Conservation (phyloP, 2,797 vertebrate species). For the Sternarchorhynchus goeldii region DNA sequence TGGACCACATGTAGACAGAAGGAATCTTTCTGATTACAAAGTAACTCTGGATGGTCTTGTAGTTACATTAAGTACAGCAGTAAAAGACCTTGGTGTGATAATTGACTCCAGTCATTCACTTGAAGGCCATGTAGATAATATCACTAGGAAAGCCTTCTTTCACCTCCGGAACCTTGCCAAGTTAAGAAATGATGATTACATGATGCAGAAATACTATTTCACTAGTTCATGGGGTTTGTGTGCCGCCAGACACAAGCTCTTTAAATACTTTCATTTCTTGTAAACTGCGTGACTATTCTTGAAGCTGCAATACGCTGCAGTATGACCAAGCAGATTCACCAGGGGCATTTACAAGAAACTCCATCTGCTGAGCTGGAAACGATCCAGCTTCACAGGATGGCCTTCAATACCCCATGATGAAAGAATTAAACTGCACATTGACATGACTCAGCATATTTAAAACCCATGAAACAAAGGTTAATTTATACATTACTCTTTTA, state of each 20-base stretch:
- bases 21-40: no score
- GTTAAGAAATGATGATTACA: no score
- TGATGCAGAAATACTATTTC: no score
- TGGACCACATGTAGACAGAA: no score
- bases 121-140: no score
- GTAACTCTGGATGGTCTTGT: no score
- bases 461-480: background rate
- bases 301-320: constrained; percentile 29
- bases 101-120: no score
- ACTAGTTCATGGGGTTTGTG: background rate
- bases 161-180: no score
- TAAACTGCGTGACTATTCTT: constrained; percentile 56
- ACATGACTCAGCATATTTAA: background rate
- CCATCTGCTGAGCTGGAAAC: constrained; percentile 38
- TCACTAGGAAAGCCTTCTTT: no score
- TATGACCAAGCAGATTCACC: constrained; percentile 48
- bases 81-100: no score
- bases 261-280: constrained; percentile 45
- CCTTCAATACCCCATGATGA: background rate
- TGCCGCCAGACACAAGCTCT: constrained; percentile 10
- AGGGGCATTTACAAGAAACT: constrained; percentile 55
- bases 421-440: background rate
- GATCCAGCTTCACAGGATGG: constrained; percentile 45
- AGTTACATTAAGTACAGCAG: no score
- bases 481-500: background rate